Evolutionary conservation across 1,140 invertebrate species (phyloP), one percentile per base, ranked within the genome.

Genomic region (Eupeodes corollae): DNA sequence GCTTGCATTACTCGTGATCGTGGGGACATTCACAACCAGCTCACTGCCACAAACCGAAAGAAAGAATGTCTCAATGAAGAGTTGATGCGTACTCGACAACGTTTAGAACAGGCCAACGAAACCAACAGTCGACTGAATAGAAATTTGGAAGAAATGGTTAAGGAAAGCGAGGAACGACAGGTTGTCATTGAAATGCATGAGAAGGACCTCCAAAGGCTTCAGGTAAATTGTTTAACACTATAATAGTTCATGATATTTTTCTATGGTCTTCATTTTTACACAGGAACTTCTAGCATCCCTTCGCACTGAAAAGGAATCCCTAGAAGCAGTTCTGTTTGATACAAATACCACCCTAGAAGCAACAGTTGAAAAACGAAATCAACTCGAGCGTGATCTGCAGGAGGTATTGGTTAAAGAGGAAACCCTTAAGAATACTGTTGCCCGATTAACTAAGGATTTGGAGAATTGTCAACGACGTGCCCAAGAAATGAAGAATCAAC

Each of bases 121-220:
- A 87, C 83, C 15, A 86, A 86, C 53, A 78, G 76, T 14, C 73
- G 86, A 44, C 74, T 88, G 10, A 88, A 89, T 56, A 68, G 83
- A 47, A 83, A 79, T 50, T 67, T 88, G 3, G 84, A 88, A 57
- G 83, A 86, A 55, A 75, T 88, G 32, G 82, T 87, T 2, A 88
- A 87, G 58, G 84, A 87, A 58, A 82, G 79, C 45, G 86, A 88
- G 66, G 84, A 88, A 57, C 86, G 86, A 68, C 84, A 87, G 69
- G 79, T 86, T 15, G 65, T 83, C 34, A 73, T 88, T 42, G 86
- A 88, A 68, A 73, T 75, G 1, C 74, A 83, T 49, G 84, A 86
- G 42, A 88, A 88, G 68, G 86, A 90, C 58, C 75, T 84, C 11
- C 84, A 88, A 56, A 75, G 83, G 18, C 51, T 77, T 0, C 67